These are phyloP conservation scores for Cavia aperea DNA, from an alignment of 2,113 vertebrate species.

Conservation along the genomic window DNA sequence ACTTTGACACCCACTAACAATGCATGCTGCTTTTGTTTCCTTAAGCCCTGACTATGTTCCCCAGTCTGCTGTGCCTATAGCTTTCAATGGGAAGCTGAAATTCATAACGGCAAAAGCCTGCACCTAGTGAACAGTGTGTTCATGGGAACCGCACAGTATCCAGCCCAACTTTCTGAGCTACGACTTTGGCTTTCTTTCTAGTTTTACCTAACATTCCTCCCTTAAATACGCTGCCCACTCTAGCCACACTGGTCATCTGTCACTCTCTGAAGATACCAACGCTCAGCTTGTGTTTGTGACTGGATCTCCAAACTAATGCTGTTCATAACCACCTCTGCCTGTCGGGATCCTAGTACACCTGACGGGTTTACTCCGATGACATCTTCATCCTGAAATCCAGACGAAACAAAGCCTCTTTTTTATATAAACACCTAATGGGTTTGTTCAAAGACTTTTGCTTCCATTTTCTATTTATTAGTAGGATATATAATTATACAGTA, in stretches of 20 bases:
- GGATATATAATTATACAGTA: neutral
- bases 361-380: neutral
- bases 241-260: neutral
- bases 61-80: neutral
- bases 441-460: neutral
- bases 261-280: neutral
- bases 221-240: neutral
- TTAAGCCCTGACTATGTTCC: neutral
- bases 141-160: neutral
- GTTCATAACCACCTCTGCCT: neutral
- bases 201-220: neutral
- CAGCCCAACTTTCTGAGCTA: neutral
- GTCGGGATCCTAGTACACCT: neutral
- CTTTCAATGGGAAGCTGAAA: neutral
- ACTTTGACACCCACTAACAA: neutral
- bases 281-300: neutral
- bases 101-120: neutral
- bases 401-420: neutral
- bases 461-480: conserved; percentile 10
- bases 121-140: neutral
- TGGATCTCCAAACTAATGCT: neutral
- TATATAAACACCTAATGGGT: neutral
- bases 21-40: neutral
- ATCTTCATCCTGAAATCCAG: neutral
- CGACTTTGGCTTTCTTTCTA: neutral